A percentile compares a stretch with the other conserved stretches of the same genome.
phyloP scores from a whole-genome alignment of 2,888 invertebrate species.

The Embidobia sp. region DNA sequence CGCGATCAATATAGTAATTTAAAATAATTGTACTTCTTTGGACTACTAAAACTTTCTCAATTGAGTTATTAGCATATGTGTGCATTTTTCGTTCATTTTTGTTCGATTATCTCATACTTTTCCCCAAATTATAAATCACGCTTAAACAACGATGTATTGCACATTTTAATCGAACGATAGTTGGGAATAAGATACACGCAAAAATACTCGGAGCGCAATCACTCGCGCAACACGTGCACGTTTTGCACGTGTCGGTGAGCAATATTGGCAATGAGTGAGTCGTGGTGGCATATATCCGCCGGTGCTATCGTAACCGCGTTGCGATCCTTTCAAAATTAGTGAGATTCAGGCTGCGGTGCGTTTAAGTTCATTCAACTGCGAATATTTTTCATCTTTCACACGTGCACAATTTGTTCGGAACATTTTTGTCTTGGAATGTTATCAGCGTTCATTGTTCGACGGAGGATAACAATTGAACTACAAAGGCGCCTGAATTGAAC shows the following conservation, averaged over 20 bases:
- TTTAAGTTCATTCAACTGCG: constrained; percentile 79
- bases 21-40: neutral
- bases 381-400: too few species aligned
- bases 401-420: too few species aligned
- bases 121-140: neutral
- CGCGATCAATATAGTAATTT: neutral
- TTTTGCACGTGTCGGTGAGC: constrained; percentile 33
- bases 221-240: constrained; percentile 37
- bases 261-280: constrained; percentile 20
- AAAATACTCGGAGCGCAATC: constrained; percentile 15
- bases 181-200: neutral
- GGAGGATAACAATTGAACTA: too few species aligned
- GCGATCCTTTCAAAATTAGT: constrained; percentile 73
- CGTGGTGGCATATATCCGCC: constrained; percentile 7
- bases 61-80: too few species aligned
- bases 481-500: too few species aligned
- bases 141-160: too few species aligned
- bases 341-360: constrained; percentile 71
- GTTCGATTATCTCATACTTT: too few species aligned
- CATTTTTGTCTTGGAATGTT: too few species aligned
- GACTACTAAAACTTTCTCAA: too few species aligned
- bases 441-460: too few species aligned
- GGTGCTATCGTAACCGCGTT: constrained; percentile 29
- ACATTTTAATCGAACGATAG: neutral
- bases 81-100: too few species aligned